Evolutionary conservation across 1,140 invertebrate species (phyloP), one percentile per base, ranked within the genome.

Genomic region (Calephelis nemesis): DNA sequence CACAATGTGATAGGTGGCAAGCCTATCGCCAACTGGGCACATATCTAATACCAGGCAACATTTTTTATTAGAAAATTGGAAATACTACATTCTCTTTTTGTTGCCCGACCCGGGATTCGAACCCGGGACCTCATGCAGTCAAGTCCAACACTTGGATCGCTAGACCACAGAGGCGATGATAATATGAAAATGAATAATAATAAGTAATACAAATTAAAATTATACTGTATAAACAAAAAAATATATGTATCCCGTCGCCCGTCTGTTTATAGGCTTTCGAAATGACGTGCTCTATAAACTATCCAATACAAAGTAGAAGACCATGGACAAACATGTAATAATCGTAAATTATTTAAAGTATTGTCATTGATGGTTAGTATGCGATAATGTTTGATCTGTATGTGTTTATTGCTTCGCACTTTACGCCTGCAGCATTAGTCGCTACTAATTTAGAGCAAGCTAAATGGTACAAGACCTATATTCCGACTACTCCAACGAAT

Each of bases 321-420:
- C 54, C 80, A 80, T 83, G 81, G 81, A 78, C 75, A 62, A 13
- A 13, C 42, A 42, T 63, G 65, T 65, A 68, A 71, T 74, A 74
- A 75, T 77, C 76, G 74, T 85, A 82, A 83, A 85, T 85, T 83
- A 80, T 78, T 79, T 76, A 76, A 75, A 78, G 68, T 78, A 81
- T 80, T 79, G 79, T 79, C 78, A 76, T 69, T 69, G 65, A 71
- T 69, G 67, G 67, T 74, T 76, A 81, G 71, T 77, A 75, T 58
- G 74, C 78, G 76, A 74, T 76, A 78, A 78, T 79, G 74, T 72
- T 70, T 69, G 45, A 64, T 54, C 70, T 63, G 50, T 48, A 42
- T 63, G 13, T 65, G 48, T 52, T 50, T 50, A 65, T 39, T 65
- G 39, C 13, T 45, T 47, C 52, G 65, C 65, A 67, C 65, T 67